Evolutionary conservation across 2,888 invertebrate genomes (phyloP), one percentile per base, ranked within the genome.

Genomic region (Euplagia quadripunctaria): DNA sequence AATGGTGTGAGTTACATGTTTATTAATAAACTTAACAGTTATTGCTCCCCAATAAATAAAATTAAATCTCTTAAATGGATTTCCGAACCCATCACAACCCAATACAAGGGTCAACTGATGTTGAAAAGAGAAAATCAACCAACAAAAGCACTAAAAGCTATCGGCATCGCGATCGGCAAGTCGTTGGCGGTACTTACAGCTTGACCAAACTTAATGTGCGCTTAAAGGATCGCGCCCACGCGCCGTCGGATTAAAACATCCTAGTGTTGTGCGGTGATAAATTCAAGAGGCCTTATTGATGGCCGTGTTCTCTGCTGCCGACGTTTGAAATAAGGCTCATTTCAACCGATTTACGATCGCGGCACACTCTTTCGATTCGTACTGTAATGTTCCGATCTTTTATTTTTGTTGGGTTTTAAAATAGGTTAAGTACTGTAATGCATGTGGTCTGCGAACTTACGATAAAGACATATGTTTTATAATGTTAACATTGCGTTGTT

Each of bases 201-300:
- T 77, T 79, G 78, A 77, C 80, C 74, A 77, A 82, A 78, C 80
- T 81, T 76, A 82, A 84, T 80, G 82, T 79, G 79, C 77, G 78
- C 80, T 85, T 84, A 83, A 82, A 78, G 80, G 75, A 68, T 78
- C 79, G 71, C 72, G 79, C 85, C 84, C 84, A 85, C 85, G 83
- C 83, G 75, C 72, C 82, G 77, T 80, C 83, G 85, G 85, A 87
- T 85, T 88, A 88, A 86, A 88, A 81, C 87, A 81, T 89, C 86
- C 83, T 82, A 85, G 85, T 79, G 79, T 77, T 80, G 81, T 76
- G 72, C 74, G 83, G 80, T 82, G 82, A 89, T 90, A 90, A 87
- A 89, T 88, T 86, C 80, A 72, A 66, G 70, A 72, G 74, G 66
- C 64, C 75, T 85, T 89, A 89, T 88, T 86, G 86, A 86, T 86